These are phyloP conservation scores for Anomalospiza imberbis DNA, from an alignment of 2,797 vertebrate species.

Conservation along the genomic window DNA sequence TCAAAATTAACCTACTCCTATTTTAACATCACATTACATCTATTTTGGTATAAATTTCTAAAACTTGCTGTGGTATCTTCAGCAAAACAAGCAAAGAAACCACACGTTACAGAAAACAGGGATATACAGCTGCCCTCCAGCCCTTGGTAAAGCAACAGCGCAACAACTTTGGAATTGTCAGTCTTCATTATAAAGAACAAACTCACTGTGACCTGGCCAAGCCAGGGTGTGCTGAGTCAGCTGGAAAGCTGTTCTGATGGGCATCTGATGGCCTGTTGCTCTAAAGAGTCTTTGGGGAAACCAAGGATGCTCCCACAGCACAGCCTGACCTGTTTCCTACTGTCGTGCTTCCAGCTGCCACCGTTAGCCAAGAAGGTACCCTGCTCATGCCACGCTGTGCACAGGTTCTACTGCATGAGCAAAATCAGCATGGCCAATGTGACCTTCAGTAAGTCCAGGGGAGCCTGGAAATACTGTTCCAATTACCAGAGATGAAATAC, in stretches of 20 bases:
- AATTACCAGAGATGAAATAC: background rate
- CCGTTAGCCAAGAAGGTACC: background rate
- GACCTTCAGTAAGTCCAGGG: background rate
- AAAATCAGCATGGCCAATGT: background rate
- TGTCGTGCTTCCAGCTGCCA: background rate
- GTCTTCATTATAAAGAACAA: background rate
- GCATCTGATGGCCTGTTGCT: background rate
- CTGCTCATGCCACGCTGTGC: fast-evolving
- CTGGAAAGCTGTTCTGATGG: background rate
- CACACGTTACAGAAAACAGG: background rate
- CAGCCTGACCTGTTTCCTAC: background rate
- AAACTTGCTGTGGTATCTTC: background rate
- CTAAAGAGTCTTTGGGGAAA: background rate
- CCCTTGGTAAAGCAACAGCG: fast-evolving
- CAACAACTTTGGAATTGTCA: background rate
- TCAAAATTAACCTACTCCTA: background rate
- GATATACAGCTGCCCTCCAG: background rate
- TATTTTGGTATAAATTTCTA: background rate
- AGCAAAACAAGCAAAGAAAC: background rate
- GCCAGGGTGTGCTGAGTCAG: background rate
- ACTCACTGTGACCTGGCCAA: background rate
- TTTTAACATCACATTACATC: background rate
- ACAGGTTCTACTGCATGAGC: background rate
- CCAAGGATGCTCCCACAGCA: background rate
- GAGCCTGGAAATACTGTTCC: background rate